Conservation (phyloP, 2,888 invertebrate genomes). For the Lycia hirtaria region DNA sequence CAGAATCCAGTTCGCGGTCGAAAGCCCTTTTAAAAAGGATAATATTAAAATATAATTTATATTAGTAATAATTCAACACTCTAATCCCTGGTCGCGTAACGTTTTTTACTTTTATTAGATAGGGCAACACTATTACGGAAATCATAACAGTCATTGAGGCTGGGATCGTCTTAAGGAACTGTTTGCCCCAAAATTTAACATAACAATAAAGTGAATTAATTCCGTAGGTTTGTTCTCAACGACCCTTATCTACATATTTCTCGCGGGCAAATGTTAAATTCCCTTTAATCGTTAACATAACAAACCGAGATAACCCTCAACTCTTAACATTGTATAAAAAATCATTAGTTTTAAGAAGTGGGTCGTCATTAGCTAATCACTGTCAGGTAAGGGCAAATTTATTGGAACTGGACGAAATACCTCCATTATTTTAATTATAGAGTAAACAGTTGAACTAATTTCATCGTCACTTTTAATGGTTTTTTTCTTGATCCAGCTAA, state of each 20-base stretch:
- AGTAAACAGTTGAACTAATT: constrained; percentile 65
- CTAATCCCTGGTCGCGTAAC: constrained; percentile 47
- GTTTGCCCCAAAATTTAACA: constrained; percentile 59
- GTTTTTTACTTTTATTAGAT: constrained; percentile 31
- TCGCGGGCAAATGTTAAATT: constrained; percentile 66
- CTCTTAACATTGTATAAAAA: constrained; percentile 42
- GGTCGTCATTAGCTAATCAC: constrained; percentile 72
- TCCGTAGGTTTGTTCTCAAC: constrained; percentile 49
- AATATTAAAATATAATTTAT: constrained; percentile 59
- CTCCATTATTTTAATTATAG: constrained; percentile 81
- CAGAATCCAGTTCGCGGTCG: constrained; percentile 50
- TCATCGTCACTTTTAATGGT: constrained; percentile 42
- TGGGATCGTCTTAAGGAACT: constrained; percentile 40
- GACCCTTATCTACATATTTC: constrained; percentile 57
- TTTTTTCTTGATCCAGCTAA: constrained; percentile 29
- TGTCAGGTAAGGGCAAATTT: constrained; percentile 68
- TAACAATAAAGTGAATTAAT: constrained; percentile 71
- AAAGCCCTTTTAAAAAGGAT: constrained; percentile 50
- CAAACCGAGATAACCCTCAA: constrained; percentile 50
- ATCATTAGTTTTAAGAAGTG: constrained; percentile 43
- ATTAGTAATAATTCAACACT: constrained; percentile 56
- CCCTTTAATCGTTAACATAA: constrained; percentile 69
- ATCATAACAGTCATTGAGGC: constrained; percentile 47
- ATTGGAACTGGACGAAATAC: constrained; percentile 72
- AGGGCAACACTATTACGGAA: constrained; percentile 38